Evolutionary conservation across 2,888 invertebrate genomes (phyloP), one percentile per base, ranked within the genome.

Genomic region (Cristatella mucedo): DNA sequence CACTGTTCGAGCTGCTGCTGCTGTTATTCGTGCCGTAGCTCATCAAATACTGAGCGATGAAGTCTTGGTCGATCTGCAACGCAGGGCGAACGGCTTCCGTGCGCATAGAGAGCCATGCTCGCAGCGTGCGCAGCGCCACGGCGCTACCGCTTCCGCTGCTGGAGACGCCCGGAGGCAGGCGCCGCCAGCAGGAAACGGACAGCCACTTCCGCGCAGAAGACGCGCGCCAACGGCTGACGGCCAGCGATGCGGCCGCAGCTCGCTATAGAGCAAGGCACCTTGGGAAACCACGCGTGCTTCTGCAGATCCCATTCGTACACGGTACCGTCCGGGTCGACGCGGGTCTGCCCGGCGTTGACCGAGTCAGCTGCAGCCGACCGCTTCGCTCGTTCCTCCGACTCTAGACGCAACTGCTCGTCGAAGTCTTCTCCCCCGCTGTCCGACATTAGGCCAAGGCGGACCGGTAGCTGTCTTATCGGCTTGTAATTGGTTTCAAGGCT

Each of bases 281-380:
- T 86, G 1, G 93, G 93, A 68, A 93, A 82, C 91, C 93, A 97
- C 3, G 89, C 91, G 56, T 76, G 80, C 62, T 82, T 89, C 29
- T 76, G 76, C 19, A 72, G 72, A 68, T 95, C 89, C 86, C 87
- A 95, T 57, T 91, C 81, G 63, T 76, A 87, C 45, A 79, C 78
- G 0, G 79, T 78, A 1, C 89, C 91, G 72, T 95, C 93, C 38
- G 72, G 66, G 19, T 55, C 54, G 11, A 38, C 37, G 19, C 41
- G 41, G 2, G 45, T 53, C 21, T 42, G 9, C 2, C 38, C 45
- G 9, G 41, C 39, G 46, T 34, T 66, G 46, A 46, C 55, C 52
- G 53, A 46, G 1, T 57, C 43, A 29, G 54, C 49, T 38, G 56
- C 46, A 47, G 57, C 53, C 40, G 53, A 54, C 21, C 44, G 42